Conservation (phyloP, 2,888 invertebrate genomes). For the Sarcophaga rosellei region DNA sequence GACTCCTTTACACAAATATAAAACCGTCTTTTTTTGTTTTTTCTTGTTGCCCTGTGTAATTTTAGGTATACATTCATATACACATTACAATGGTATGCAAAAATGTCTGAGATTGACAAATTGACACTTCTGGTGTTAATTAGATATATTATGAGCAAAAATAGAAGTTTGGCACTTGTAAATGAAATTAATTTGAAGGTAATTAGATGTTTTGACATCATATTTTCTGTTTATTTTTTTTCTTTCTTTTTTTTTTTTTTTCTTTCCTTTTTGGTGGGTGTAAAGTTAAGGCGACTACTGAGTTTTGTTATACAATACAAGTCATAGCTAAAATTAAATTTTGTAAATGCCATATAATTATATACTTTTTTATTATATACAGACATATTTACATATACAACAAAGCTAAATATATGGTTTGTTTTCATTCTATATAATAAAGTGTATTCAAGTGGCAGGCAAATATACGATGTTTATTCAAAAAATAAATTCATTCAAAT, state of each 20-base stretch:
- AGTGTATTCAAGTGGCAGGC: too few relatives aligned
- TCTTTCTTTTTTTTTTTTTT: neutral
- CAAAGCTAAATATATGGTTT: neutral
- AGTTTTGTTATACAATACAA: constrained; percentile 4
- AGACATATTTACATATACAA: too few relatives aligned
- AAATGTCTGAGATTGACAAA: constrained; percentile 66
- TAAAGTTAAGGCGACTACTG: neutral
- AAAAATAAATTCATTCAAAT: too few relatives aligned
- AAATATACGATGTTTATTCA: too few relatives aligned
- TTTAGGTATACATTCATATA: too few relatives aligned
- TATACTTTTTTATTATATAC: neutral
- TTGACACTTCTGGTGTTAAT: constrained; percentile 67
- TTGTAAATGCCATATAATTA: constrained; percentile 21
- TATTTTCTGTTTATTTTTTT: neutral
- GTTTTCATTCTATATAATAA: too few relatives aligned
- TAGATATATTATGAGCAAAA: constrained; percentile 43
- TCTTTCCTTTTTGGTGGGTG: constrained; percentile 24
- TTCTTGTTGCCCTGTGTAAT: too few relatives aligned
- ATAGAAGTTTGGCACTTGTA: constrained; percentile 56
- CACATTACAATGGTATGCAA: constrained; percentile 2
- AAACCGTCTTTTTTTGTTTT: too few relatives aligned
- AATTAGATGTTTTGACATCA: constrained; percentile 53
- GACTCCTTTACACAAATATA: too few relatives aligned
- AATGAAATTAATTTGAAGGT: constrained; percentile 39
- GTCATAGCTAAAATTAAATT: constrained; percentile 4